Conservation (phyloP, 2,888 invertebrate genomes). For the Lamproptera curius region DNA sequence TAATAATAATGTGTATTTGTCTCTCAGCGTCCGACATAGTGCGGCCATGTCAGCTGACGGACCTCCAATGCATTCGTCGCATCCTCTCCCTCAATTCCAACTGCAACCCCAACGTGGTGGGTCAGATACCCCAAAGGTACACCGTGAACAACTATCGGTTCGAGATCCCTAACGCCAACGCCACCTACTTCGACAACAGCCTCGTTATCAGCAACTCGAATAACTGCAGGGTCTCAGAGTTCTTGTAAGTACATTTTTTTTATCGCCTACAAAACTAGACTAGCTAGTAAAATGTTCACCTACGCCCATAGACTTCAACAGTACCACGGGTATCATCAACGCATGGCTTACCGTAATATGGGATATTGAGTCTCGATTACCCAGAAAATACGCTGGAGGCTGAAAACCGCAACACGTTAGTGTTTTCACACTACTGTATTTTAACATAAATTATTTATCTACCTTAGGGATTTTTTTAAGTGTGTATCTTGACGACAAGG, state of each 20-base stretch:
- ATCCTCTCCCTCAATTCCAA: constrained; percentile 46
- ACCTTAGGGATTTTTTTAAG: too few species aligned
- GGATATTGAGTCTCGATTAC: too few species aligned
- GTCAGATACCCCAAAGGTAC: constrained; percentile 36
- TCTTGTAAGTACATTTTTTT: constrained; percentile 62
- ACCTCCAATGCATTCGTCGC: constrained; percentile 42
- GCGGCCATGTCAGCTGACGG: constrained; percentile 41
- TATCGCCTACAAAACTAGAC: too few species aligned
- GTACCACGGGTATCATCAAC: too few species aligned
- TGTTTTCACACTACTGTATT: too few species aligned
- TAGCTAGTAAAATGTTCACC: too few species aligned
- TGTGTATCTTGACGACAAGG: too few species aligned
- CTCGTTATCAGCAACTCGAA: constrained; percentile 46
- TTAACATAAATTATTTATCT: too few species aligned
- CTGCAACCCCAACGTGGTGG: constrained; percentile 37
- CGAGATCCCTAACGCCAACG: constrained; percentile 53
- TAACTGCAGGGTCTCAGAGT: constrained; percentile 48
- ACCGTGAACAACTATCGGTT: constrained; percentile 33
- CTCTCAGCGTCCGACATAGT: constrained; percentile 14
- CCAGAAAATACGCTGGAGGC: too few species aligned
- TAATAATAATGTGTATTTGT: not conserved
- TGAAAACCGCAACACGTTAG: too few species aligned
- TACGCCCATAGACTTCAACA: too few species aligned
- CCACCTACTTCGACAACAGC: constrained; percentile 45
- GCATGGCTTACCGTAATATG: too few species aligned